Base-by-base conservation (phyloP, 2,797 vertebrate species). In the Lacerta viridis region DNA sequence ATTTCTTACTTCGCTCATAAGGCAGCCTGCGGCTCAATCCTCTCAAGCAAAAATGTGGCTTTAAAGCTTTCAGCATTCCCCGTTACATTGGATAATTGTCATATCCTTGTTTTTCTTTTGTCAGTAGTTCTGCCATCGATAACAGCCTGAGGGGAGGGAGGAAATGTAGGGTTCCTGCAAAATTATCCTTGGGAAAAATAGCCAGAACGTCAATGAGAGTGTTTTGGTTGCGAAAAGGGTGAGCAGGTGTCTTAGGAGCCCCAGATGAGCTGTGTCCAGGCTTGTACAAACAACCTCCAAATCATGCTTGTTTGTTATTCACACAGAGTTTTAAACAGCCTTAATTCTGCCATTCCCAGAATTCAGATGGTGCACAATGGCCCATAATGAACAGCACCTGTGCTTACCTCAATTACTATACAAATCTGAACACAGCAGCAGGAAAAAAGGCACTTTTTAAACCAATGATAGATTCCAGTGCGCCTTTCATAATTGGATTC, bases 321-420 rank as follows among this genome's bases (percentile, higher is more conserved):
- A 95, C 92, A 96, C 94, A 96, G 96, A 93, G 95, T 96, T 95
- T 93, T 87, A 96, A 96, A 94, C 94, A 55, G 0, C 92, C 95
- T 97, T 94, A 97, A 96, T 96, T 95, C 96, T 93, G 95, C 91
- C 92, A 90, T 96, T 96, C 94, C 94, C 96, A 95, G 95, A 96
- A 97, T 97, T 97, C 96, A 96, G 95, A 96, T 96, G 95, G 94
- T 46, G 89, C 95, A 97, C 97, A 97, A 97, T 97, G 96, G 96
- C 91, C 95, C 93, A 79, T 98, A 97, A 97, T 97, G 97, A 97
- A 96, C 93, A 95, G 94, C 97, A 97, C 97, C 97, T 98, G 97
- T 96, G 96, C 96, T 96, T 97, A 97, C 97, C 97, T 97, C 97
- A 96, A 96, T 97, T 97, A 95, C 95, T 89, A 89, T 95, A 90